Evolutionary conservation across 2,888 invertebrate species (phyloP).

Genomic region (Trimorus sp.): DNA sequence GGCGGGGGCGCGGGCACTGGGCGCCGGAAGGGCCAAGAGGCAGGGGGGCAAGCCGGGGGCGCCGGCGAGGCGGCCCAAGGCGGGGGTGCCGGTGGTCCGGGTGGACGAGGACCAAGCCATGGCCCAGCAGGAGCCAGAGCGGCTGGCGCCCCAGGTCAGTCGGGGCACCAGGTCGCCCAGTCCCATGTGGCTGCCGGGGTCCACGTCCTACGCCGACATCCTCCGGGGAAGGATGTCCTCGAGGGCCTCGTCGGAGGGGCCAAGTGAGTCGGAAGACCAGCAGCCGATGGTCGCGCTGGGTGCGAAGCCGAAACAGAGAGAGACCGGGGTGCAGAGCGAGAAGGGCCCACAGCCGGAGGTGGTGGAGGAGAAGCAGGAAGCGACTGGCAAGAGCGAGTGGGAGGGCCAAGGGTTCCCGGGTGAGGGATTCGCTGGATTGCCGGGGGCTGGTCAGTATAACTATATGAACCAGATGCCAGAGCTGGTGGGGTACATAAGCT

Average conservation of each 20-base stretch:
- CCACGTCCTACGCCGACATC: constrained; percentile 91
- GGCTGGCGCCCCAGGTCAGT: constrained; percentile 73
- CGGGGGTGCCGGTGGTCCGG: constrained; percentile 63
- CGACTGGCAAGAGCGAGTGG: not conserved
- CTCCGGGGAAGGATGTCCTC: constrained; percentile 83
- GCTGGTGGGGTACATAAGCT: constrained; percentile 82
- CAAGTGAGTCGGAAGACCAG: constrained; percentile 65
- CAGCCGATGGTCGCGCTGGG: constrained; percentile 65
- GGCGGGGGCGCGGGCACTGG: constrained; percentile 50
- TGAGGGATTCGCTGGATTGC: not conserved
- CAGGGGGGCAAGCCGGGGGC: constrained; percentile 82
- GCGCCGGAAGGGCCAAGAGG: too few relatives aligned
- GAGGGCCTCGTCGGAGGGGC: constrained; percentile 70
- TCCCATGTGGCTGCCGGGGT: constrained; percentile 89
- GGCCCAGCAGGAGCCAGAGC: constrained; percentile 25
- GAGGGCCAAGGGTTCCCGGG: not conserved
- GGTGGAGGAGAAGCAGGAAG: constrained; percentile 2
- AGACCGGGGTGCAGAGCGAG: not conserved
- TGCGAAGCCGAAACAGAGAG: constrained; percentile 28
- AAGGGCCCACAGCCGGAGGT: not conserved
- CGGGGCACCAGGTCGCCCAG: constrained; percentile 85
- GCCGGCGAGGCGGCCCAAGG: constrained; percentile 78
- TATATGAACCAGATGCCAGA: constrained; percentile 82
- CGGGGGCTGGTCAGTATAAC: constrained; percentile 73
- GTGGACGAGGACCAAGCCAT: constrained; percentile 59